phyloP scores from a whole-genome alignment of 2,797 vertebrate species.

The Sorex maritimensis region DNA sequence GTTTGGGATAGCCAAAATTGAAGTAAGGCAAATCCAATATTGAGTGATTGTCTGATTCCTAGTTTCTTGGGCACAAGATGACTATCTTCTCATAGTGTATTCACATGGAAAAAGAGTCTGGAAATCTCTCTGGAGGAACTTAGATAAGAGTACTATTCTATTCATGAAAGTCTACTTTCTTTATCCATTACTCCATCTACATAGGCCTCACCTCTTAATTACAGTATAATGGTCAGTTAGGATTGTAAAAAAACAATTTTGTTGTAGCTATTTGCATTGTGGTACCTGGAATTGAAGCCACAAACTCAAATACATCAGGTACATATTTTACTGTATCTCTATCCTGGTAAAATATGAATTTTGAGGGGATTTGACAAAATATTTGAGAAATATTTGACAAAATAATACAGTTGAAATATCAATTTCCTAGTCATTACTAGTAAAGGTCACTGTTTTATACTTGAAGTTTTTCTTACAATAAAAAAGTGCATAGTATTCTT shows the following conservation, averaged over 20 bases:
- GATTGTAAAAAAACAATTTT: too few species aligned
- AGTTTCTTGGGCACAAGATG: not conserved
- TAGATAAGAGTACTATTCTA: not conserved
- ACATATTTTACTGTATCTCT: too few species aligned
- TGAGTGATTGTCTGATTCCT: not conserved
- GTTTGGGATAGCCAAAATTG: not conserved
- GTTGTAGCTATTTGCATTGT: too few species aligned
- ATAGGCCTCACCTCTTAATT: not conserved
- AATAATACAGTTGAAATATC: not conserved
- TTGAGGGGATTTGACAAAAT: not conserved
- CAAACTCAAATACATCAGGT: too few species aligned
- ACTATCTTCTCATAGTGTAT: not conserved
- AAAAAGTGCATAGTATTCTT: not conserved
- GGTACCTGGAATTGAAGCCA: too few species aligned
- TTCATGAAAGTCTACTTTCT: not conserved
- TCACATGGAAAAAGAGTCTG: not conserved
- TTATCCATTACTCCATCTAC: not conserved
- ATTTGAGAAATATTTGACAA: too few species aligned
- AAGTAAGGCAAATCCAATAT: not conserved
- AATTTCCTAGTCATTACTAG: not conserved
- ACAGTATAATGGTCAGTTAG: not conserved
- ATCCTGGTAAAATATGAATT: not conserved
- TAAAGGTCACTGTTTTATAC: conserved; percentile 5
- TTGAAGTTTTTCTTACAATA: not conserved
- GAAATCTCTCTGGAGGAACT: not conserved